These are phyloP conservation scores for Conops quadrifasciatus DNA, from an alignment of 2,888 invertebrate species.

Conservation along the genomic window DNA sequence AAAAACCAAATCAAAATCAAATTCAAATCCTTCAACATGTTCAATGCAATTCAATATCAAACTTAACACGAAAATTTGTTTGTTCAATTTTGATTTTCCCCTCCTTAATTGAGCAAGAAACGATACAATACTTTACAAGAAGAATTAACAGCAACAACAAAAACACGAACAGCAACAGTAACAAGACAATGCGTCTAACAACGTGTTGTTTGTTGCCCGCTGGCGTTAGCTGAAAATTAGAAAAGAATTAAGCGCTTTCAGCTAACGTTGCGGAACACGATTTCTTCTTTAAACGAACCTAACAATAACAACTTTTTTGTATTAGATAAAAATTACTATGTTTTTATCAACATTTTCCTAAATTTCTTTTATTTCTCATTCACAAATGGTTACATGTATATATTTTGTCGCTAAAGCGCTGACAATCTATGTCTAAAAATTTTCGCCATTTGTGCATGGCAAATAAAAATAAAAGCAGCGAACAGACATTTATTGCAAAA, in stretches of 20 bases:
- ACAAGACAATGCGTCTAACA: background rate
- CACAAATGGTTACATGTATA: slow-evolving; percentile 26
- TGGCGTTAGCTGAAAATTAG: background rate
- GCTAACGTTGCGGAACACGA: slow-evolving; percentile 9
- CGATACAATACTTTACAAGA: too few relatives aligned
- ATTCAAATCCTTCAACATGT: too few relatives aligned
- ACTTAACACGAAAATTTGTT: slow-evolving; percentile 23
- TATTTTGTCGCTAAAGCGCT: background rate
- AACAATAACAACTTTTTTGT: slow-evolving; percentile 54
- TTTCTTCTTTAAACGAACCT: slow-evolving; percentile 20
- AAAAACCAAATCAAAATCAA: slow-evolving; percentile 32
- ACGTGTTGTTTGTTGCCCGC: background rate
- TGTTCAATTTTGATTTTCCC: slow-evolving; percentile 39
- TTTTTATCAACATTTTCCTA: slow-evolving; percentile 57
- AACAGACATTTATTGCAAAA: slow-evolving; percentile 13
- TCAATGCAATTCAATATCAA: slow-evolving; percentile 18
- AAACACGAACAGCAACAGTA: background rate
- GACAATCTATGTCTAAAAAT: background rate
- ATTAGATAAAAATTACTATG: slow-evolving; percentile 61
- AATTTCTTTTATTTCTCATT: slow-evolving; percentile 30
- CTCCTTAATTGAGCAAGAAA: slow-evolving; percentile 34
- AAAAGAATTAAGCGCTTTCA: background rate
- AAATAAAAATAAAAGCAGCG: slow-evolving; percentile 6
- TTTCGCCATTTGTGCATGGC: slow-evolving; percentile 17
- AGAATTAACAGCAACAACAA: background rate